A percentile compares a stretch with the other conserved stretches of the same genome.
Evolutionary conservation across 2,113 vertebrate species (phyloP).

Genomic region (Gavialis gangeticus): DNA sequence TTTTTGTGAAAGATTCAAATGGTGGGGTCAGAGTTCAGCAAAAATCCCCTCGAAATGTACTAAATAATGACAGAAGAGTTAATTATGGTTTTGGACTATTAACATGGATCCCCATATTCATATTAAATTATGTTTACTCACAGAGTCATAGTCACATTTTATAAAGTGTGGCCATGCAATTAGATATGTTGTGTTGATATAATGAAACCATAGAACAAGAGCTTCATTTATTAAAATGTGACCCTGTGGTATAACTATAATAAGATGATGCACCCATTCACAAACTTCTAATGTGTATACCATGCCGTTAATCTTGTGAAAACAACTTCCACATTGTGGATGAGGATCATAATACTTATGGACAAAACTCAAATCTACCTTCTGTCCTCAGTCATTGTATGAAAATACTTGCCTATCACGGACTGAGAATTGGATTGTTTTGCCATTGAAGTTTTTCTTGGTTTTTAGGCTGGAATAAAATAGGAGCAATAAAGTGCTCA

Average conservation of each 20-base stretch:
- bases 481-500: neutral
- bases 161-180: neutral
- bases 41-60: neutral
- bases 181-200: neutral
- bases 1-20: neutral
- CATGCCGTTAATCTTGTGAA: neutral
- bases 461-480: neutral
- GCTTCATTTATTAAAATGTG: neutral
- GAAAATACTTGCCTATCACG: accelerated
- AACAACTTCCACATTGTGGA: accelerated
- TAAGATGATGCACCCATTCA: neutral
- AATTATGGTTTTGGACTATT: neutral
- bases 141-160: neutral
- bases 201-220: neutral
- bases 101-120: neutral
- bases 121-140: neutral
- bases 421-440: neutral
- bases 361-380: accelerated
- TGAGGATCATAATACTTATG: neutral
- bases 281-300: accelerated
- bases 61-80: neutral
- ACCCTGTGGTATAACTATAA: neutral
- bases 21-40: neutral
- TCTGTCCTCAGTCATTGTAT: accelerated
- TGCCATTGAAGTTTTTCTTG: neutral